Evolutionary conservation across 2,797 vertebrate genomes (phyloP), one percentile per base, ranked within the genome.

Genomic region (Molossus alvarezi): DNA sequence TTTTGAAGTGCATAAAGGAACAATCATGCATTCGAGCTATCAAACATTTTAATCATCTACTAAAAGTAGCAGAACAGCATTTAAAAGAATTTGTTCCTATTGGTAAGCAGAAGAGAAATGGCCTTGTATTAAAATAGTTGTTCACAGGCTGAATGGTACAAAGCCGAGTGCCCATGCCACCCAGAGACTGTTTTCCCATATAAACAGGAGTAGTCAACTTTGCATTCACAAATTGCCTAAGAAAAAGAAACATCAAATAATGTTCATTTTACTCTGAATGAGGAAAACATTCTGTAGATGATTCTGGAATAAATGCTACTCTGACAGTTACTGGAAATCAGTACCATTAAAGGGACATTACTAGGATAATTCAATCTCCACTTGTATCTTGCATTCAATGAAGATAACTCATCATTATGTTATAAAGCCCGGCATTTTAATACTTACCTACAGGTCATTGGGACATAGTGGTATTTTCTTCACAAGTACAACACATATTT

Each of bases 1-100:
- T 76, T 98, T 80, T 25, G 8, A 73, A 75, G 18, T 73, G 29
- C 51, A 85, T 95, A 90, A 69, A 97, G 92, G 97, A 97, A 94
- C 23, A 55, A n/a, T 86, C 20, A 14, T 58, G 65, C 55, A 92
- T 97, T 75, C 97, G 87, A 97, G 51, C 81, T 95, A 95, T 45
- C 25, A 96, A 57, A 3, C 23, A 77, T 75, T 96, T 96, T 91
- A 92, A 97, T 88, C 18, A 25, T 86, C 11, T 64, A 65, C 77
- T 67, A 93, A 75, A 82, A 67, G 72, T 81, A 97, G 51, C 62
- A 96, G 76, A 95, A 88, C 17, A 92, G 3, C 64, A 93, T 77
- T 80, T n/a, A 91, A 87, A 77, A 62, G 48, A 73, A 87, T 87
- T 95, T 97, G 29, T 89, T 97, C 55, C 95, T 94, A 58, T 88